Conservation (phyloP, 2,888 invertebrate genomes). For the Nebria brevicollis region DNA sequence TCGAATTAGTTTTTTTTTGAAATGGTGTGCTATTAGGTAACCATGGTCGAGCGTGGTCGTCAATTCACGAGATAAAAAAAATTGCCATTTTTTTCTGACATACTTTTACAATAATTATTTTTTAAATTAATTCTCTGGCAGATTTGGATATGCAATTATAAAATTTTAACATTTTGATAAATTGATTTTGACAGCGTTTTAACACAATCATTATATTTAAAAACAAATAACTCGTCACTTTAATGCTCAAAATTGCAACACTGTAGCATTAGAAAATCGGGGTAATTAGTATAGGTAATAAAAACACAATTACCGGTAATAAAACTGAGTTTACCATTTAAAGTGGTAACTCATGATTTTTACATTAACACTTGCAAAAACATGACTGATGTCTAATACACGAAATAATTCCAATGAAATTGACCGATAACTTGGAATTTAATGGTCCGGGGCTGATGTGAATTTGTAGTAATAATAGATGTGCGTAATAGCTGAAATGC, state of each 20-base stretch:
- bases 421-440: constrained; percentile 14
- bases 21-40: not conserved
- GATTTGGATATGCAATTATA: not conserved
- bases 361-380: not conserved
- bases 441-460: constrained; percentile 5
- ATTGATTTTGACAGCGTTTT: not conserved
- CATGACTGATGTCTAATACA: not conserved
- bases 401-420: not conserved
- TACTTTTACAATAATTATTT: not conserved
- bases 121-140: not conserved
- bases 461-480: constrained; percentile 5
- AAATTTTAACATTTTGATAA: not conserved
- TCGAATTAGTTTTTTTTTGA: not conserved
- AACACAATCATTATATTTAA: no score
- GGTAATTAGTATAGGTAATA: not conserved
- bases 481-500: constrained; percentile 4
- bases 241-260: not conserved
- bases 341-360: constrained; percentile 2
- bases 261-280: not conserved
- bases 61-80: not conserved
- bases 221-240: no score
- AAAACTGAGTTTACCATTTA: not conserved
- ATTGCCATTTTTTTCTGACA: not conserved
- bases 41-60: not conserved
- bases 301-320: not conserved